A percentile compares a stretch with the other conserved stretches of the same genome.
Conservation (phyloP, 1,140 invertebrate genomes). For the Antheraea mylitta region DNA sequence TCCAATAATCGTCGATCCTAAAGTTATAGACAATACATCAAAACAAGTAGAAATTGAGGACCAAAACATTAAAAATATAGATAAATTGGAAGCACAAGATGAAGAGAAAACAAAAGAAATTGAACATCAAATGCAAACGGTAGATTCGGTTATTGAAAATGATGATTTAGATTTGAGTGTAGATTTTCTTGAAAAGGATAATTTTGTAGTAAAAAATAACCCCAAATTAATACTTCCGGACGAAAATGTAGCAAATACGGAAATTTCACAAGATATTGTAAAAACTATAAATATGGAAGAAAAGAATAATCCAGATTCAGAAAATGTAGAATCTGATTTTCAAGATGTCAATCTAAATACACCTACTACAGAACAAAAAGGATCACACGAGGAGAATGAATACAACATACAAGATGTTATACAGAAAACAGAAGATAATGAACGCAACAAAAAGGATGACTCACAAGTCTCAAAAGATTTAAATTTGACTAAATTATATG, state of each 20-base stretch:
- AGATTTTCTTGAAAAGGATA: not conserved
- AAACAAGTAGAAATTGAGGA: not conserved
- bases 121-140: not conserved
- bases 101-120: not conserved
- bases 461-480: not conserved
- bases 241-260: not conserved
- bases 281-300: not conserved
- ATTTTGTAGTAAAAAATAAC: not conserved
- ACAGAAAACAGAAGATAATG: not conserved
- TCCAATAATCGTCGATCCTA: not conserved
- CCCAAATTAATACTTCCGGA: not conserved
- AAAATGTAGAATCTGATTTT: not conserved
- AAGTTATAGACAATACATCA: not conserved
- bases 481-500: conserved; percentile 25
- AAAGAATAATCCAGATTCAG: not conserved
- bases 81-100: not conserved
- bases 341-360: not conserved
- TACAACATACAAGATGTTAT: not conserved
- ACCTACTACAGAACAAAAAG: not conserved
- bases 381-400: not conserved
- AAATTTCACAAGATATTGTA: not conserved
- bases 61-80: not conserved
- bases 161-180: not conserved
- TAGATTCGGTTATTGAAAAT: not conserved
- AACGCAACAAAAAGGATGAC: not conserved